Percentiles rank a stretch among this genome's conserved stretches.
phyloP scores from a whole-genome alignment of 2,797 vertebrate species.

The Darevskia mixta region DNA sequence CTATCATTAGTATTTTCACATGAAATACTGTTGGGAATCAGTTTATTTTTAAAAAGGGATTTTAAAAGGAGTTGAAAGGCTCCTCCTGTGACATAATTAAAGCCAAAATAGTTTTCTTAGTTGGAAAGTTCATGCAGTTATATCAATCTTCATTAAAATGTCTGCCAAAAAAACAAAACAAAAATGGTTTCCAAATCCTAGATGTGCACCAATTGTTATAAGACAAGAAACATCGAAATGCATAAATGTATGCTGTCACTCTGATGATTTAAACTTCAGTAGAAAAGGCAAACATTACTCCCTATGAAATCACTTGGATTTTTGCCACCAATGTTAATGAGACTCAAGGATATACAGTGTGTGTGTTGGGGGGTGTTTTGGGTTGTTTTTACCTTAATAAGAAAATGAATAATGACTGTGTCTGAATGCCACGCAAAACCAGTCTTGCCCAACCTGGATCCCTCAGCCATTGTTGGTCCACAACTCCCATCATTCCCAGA shows the following conservation, averaged over 20 bases:
- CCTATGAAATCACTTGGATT: constrained; percentile 22
- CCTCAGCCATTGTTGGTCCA: too few species aligned
- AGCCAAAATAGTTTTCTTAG: constrained; percentile 19
- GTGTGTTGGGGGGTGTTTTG: background rate
- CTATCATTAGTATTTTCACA: background rate
- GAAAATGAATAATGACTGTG: constrained; percentile 1
- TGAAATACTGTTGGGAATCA: constrained; percentile 26
- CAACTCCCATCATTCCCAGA: too few species aligned
- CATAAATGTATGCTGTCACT: background rate
- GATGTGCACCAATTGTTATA: constrained; percentile 7
- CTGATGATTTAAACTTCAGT: background rate
- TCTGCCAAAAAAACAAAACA: background rate
- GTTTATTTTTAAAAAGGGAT: constrained; percentile 7
- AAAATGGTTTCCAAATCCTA: constrained; percentile 4
- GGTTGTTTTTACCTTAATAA: constrained; percentile 28
- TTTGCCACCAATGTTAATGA: constrained; percentile 25
- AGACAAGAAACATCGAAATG: background rate
- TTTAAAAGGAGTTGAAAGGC: constrained; percentile 27
- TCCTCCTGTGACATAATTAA: constrained; percentile 34
- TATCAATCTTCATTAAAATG: constrained; percentile 18
- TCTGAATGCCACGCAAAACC: too few species aligned
- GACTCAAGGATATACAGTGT: constrained; percentile 28
- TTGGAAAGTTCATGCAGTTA: constrained; percentile 30
- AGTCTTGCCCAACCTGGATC: too few species aligned
- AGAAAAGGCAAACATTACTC: constrained; percentile 15